Conservation (phyloP, 1,140 invertebrate genomes). For the Zeugodacus cucurbitae region DNA sequence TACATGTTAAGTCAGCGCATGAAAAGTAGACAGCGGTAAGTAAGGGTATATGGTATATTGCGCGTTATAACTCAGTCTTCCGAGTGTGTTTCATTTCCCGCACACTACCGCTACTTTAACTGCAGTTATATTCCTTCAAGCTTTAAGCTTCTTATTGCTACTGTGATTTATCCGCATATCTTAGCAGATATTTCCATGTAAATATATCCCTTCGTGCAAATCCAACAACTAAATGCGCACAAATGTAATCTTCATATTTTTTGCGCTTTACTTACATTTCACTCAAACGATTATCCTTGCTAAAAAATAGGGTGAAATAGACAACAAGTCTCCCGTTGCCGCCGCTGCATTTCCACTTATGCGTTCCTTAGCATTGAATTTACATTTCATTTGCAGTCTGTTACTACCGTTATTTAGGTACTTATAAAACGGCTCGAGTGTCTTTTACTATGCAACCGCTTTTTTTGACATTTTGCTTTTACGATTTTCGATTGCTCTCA, state of each 20-base stretch:
- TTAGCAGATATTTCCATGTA: background rate
- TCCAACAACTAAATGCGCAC: constrained; percentile 24
- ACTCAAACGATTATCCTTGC: constrained; percentile 15
- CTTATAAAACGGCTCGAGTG: background rate
- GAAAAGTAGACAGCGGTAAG: too few species aligned
- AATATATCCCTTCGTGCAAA: background rate
- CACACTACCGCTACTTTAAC: too few species aligned
- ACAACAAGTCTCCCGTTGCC: background rate
- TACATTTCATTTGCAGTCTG: constrained; percentile 27
- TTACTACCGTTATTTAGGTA: background rate
- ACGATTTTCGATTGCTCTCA: background rate
- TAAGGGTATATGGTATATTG: too few species aligned
- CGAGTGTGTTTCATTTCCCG: too few species aligned
- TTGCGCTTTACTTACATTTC: constrained; percentile 29
- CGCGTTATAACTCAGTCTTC: too few species aligned
- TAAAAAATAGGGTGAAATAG: background rate
- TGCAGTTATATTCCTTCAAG: background rate
- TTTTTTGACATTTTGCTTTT: background rate
- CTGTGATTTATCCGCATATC: background rate
- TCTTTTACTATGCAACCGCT: background rate
- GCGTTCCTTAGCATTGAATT: constrained; percentile 18
- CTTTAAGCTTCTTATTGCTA: background rate
- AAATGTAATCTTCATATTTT: constrained; percentile 29
- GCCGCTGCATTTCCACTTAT: background rate
- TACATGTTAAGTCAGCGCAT: too few species aligned